A percentile compares a stretch with the other conserved stretches of the same genome.
phyloP scores from a whole-genome alignment of 2,113 vertebrate species.

The Bucco capensis region DNA sequence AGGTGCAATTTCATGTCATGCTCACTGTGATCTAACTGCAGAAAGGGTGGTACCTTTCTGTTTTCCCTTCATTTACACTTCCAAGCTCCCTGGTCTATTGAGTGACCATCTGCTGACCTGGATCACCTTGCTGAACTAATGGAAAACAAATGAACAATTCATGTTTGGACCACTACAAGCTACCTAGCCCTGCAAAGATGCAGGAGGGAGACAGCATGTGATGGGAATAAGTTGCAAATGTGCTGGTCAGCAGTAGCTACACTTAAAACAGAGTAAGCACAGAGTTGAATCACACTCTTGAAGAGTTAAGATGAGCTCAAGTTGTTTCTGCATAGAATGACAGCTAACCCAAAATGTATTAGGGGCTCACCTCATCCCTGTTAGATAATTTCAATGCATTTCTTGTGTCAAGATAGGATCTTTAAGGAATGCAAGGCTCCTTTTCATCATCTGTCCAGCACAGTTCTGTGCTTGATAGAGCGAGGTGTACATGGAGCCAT shows the following conservation, averaged over 20 bases:
- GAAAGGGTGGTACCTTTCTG: not conserved
- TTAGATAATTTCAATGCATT: not conserved
- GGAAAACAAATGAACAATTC: not conserved
- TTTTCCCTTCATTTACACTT: not conserved
- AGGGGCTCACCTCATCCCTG: not conserved
- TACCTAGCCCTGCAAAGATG: not conserved
- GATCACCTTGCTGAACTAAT: not conserved
- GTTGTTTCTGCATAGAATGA: not conserved
- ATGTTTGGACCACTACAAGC: not conserved
- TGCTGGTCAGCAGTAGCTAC: not conserved
- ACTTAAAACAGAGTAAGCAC: not conserved
- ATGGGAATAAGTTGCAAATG: not conserved
- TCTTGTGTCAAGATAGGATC: not conserved
- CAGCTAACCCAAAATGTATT: not conserved
- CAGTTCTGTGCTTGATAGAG: not conserved
- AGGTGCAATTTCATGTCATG: not conserved
- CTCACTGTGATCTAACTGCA: not conserved
- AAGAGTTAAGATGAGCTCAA: not conserved
- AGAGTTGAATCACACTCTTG: not conserved
- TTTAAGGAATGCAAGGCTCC: not conserved
- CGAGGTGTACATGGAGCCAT: not conserved
- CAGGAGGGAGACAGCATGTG: not conserved
- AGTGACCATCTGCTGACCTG: not conserved
- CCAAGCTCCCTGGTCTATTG: not conserved
- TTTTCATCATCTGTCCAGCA: not conserved